Evolutionary conservation across 2,797 vertebrate genomes (phyloP).

Genomic region (Lophius americanus): DNA sequence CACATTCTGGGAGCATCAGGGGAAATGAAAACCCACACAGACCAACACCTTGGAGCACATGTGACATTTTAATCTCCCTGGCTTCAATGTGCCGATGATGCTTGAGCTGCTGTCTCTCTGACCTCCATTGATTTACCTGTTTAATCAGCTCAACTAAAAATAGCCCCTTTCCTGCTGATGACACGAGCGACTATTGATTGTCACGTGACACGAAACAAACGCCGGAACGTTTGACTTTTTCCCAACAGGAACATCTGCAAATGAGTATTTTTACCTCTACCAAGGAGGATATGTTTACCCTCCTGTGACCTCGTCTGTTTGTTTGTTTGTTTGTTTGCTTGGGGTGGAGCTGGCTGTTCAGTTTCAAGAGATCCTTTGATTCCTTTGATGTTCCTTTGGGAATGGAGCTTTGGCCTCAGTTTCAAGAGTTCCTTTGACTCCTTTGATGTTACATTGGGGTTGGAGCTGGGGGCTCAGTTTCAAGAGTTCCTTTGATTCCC

Average conservation of each 20-base stretch:
- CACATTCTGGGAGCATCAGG: conserved; percentile 14
- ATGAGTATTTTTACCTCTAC: background rate
- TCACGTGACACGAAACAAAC: conserved; percentile 14
- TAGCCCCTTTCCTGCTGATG: conserved; percentile 35
- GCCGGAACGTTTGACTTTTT: background rate
- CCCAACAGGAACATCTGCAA: background rate
- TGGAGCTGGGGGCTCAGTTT: too few species aligned
- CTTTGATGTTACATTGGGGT: too few species aligned
- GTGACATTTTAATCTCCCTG: conserved; percentile 16
- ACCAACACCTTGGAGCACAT: conserved; percentile 4
- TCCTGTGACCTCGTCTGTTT: too few species aligned
- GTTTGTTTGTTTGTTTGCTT: too few species aligned
- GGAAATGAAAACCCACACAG: conserved; percentile 8
- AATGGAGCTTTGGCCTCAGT: too few species aligned
- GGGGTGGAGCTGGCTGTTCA: too few species aligned
- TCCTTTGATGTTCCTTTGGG: too few species aligned
- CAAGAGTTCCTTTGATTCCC: too few species aligned
- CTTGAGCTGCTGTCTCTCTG: conserved; percentile 25
- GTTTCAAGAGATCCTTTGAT: too few species aligned
- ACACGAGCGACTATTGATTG: conserved; percentile 10
- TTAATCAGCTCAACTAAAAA: conserved; percentile 56
- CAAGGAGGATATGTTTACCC: too few species aligned
- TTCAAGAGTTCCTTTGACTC: too few species aligned
- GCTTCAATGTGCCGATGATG: conserved; percentile 18
- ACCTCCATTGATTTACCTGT: conserved; percentile 46